phyloP scores from a whole-genome alignment of 1,140 invertebrate species.

The Andrena cerasifolii region DNA sequence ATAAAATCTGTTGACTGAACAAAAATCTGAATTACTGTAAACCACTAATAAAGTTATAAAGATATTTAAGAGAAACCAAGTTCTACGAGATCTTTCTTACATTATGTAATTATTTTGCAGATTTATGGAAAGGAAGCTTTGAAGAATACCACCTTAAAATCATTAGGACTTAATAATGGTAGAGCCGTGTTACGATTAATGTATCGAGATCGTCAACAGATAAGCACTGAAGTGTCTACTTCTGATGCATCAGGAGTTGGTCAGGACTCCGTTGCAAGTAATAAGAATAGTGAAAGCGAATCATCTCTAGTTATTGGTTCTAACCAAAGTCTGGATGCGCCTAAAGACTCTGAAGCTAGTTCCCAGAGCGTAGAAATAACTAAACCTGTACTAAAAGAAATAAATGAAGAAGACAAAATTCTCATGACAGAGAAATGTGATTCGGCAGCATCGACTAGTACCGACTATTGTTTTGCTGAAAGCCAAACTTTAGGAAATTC shows the following conservation, averaged over 20 bases:
- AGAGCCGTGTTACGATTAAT: constrained; percentile 87
- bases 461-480: background rate
- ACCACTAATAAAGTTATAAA: constrained; percentile 13
- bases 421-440: background rate
- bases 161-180: constrained; percentile 89
- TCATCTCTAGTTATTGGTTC: constrained; percentile 29
- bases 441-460: background rate
- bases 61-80: background rate
- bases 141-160: constrained; percentile 86
- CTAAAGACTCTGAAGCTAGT: constrained; percentile 18
- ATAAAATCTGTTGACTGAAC: too few relatives aligned
- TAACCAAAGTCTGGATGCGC: constrained; percentile 58
- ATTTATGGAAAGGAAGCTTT: constrained; percentile 87
- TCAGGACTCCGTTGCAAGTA: constrained; percentile 14
- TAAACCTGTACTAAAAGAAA: background rate
- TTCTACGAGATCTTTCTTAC: background rate
- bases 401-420: background rate
- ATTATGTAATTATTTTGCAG: constrained; percentile 62
- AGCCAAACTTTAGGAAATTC: background rate
- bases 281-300: constrained; percentile 39
- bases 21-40: constrained; percentile 28
- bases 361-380: background rate
- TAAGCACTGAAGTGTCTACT: constrained; percentile 84
- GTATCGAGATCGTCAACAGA: constrained; percentile 81
- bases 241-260: constrained; percentile 71